Percentiles rank a stretch among this genome's conserved stretches.
Conservation (phyloP, 2,888 invertebrate genomes). For the Drosophila setosimentum region DNA sequence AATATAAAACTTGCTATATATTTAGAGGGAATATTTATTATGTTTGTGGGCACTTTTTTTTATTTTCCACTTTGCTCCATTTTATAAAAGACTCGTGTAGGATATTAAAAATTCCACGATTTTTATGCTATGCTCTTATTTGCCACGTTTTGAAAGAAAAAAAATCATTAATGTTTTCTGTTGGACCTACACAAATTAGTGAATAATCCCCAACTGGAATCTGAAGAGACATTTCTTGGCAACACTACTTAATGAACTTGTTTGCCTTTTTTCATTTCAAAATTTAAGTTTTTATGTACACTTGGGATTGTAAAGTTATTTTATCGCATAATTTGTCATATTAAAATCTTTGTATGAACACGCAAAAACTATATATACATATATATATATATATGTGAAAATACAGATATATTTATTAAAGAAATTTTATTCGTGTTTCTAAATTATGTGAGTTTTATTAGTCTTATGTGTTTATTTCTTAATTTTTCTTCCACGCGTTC, state of each 20-base stretch:
- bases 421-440: background rate
- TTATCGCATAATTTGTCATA: constrained; percentile 8
- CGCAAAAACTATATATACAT: background rate
- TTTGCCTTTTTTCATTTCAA: background rate
- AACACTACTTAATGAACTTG: constrained; percentile 4
- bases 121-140: constrained; percentile 37
- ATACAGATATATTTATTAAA: background rate
- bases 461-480: background rate
- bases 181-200: constrained; percentile 17
- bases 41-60: constrained; percentile 14
- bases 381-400: background rate
- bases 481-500: background rate
- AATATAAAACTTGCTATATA: constrained; percentile 34
- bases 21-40: constrained; percentile 14
- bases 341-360: constrained; percentile 10
- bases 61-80: constrained; percentile 21
- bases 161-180: constrained; percentile 10
- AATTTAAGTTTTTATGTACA: background rate
- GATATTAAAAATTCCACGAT: constrained; percentile 44
- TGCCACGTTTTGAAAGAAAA: constrained; percentile 26
- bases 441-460: constrained; percentile 2
- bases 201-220: constrained; percentile 22
- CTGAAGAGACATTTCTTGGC: background rate
- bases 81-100: constrained; percentile 56
- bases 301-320: constrained; percentile 10